phyloP scores from a whole-genome alignment of 2,797 vertebrate species.

The Urosaurus nigricauda region DNA sequence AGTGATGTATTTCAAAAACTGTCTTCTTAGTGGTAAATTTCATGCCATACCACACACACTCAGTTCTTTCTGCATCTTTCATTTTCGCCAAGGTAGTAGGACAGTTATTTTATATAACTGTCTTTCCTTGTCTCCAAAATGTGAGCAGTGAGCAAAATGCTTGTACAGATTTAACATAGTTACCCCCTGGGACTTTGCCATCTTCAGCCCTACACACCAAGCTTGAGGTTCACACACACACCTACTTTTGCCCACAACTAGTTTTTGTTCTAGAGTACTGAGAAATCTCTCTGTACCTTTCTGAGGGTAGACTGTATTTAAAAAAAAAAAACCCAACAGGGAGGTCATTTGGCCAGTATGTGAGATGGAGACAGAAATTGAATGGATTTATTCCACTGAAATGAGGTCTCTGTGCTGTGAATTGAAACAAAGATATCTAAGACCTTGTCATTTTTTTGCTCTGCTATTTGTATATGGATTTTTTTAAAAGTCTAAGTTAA shows the following conservation, averaged over 20 bases:
- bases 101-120: too few relatives aligned
- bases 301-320: background rate
- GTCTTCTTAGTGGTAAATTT: background rate
- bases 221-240: background rate
- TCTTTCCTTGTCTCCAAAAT: background rate
- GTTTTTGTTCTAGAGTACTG: background rate
- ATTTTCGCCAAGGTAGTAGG: background rate
- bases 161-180: background rate
- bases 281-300: background rate
- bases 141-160: background rate
- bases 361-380: background rate
- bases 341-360: background rate
- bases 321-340: background rate
- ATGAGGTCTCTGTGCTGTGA: background rate
- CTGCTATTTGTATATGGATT: background rate
- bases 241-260: background rate
- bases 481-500: background rate
- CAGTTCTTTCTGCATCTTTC: background rate
- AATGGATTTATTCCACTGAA: background rate
- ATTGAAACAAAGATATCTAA: background rate
- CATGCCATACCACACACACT: too few relatives aligned
- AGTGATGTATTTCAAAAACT: too few relatives aligned
- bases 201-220: background rate
- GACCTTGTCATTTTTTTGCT: background rate
- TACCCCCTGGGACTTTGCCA: background rate